Evolutionary conservation across 1,140 invertebrate genomes (phyloP).

Genomic region (Pachyrhynchus sulphureomaculatus): DNA sequence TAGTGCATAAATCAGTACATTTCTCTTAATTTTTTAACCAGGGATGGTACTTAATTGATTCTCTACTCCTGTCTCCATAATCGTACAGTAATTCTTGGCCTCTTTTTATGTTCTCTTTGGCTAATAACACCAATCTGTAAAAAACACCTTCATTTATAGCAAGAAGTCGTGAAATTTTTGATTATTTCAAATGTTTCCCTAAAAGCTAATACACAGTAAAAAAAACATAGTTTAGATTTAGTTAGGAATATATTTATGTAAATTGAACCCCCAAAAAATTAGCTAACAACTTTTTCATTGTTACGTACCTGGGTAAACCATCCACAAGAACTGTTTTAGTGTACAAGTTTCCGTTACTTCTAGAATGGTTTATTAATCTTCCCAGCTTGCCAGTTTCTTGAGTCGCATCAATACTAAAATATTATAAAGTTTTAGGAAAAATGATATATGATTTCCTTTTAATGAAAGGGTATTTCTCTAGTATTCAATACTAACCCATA

Average conservation of each 20-base stretch:
- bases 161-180: no score
- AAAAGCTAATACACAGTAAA: background rate
- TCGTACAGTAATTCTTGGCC: constrained; percentile 96
- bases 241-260: no score
- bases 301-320: constrained; percentile 59
- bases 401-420: constrained; percentile 89
- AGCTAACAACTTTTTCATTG: background rate
- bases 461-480: no score
- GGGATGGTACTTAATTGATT: constrained; percentile 86
- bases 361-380: constrained; percentile 93
- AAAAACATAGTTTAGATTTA: no score
- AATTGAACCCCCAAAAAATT: no score
- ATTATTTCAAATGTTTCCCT: no score
- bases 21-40: constrained; percentile 80
- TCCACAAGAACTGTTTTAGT: constrained; percentile 83
- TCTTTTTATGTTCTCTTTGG: constrained; percentile 80
- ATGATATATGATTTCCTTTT: no score
- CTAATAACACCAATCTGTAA: constrained; percentile 80
- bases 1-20: background rate
- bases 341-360: constrained; percentile 80
- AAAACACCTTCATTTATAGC: no score
- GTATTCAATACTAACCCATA: no score
- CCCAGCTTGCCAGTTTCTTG: constrained; percentile 85
- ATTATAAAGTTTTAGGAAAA: no score
- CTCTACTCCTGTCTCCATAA: constrained; percentile 93